Base-by-base conservation (phyloP, 2,888 invertebrate species). In the Lomographa bimaculata region DNA sequence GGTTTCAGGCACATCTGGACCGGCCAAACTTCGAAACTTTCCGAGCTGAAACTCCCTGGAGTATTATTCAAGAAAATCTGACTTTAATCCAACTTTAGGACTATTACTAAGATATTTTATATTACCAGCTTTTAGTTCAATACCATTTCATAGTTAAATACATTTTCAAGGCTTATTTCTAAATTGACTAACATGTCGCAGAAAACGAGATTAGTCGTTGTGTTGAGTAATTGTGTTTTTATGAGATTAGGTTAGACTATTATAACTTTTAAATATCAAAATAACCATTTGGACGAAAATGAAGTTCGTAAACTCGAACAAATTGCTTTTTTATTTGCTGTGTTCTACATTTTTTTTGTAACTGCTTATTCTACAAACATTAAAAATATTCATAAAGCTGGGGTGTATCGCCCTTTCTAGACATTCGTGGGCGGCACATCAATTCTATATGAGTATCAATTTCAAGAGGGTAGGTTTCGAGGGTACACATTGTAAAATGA, bases 401-500 rank as follows among this genome's bases (percentile, higher is more conserved):
- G 48, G 50, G 59, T 47, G 46, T 59, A 49, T 50, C 45, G 28
- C 34, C 53, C 41, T 56, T 40, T 42, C 46, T 46, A 48, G 57
- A 57, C 55, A 56, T 53, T 50, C 46, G 62, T 60, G 57, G 60
- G 59, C 44, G 56, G 57, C 51, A 60, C 70, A 71, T 74, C 65
- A 71, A 75, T 73, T 62, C 54, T 64, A 60, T 57, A 60, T 54
- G 61, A 64, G 60, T 62, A 63, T 64, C 65, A 64, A 66, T 66
- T 65, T 56, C 42, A 51, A 60, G 50, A 56, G 67, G 70, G 62
- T 58, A 39, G 59, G 51, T 52, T 50, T 43, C 52, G 66, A 63
- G 64, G 70, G 68, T 67, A 53, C 58, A 64, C 68, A 66, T 74
- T 71, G 63, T 74, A 80, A n/a, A n/a, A 80, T 71, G 69, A 72